Evolutionary conservation across 2,888 invertebrate genomes (phyloP).

Genomic region (Cantharis nigra): DNA sequence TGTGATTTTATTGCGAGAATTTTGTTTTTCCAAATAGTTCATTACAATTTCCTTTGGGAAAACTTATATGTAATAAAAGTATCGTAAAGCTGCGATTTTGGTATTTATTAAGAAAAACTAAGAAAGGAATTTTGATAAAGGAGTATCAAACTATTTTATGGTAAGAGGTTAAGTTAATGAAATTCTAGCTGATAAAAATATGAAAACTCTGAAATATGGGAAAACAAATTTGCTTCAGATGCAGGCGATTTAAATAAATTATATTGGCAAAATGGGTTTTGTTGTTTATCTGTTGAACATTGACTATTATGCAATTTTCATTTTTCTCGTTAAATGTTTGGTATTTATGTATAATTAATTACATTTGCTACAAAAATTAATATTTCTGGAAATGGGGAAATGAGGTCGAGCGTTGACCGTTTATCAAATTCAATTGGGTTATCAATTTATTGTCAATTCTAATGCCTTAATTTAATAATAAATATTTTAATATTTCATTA

Average conservation of each 20-base stretch:
- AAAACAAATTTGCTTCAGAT: not conserved
- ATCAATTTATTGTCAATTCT: slow-evolving; percentile 19
- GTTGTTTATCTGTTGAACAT: not conserved
- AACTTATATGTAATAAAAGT: not conserved
- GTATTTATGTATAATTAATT: not conserved
- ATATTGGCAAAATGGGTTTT: not conserved
- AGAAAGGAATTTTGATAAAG: not conserved
- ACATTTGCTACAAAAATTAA: not conserved
- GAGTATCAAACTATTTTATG: not conserved
- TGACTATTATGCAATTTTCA: not conserved
- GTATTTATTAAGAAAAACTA: not conserved
- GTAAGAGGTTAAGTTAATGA: not conserved
- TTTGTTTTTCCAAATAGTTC: not conserved
- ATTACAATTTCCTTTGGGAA: not conserved
- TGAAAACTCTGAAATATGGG: not conserved
- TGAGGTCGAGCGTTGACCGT: slow-evolving; percentile 27
- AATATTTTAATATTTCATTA: not conserved
- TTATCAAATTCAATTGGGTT: slow-evolving; percentile 29
- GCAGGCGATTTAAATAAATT: not conserved
- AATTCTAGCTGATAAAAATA: not conserved
- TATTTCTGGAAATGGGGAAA: slow-evolving; percentile 18
- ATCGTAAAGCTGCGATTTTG: not conserved
- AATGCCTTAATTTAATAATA: slow-evolving; percentile 20
- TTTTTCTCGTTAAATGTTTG: not conserved
- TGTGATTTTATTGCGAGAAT: not conserved